phyloP scores from a whole-genome alignment of 2,113 vertebrate species.

The Python bivittatus region DNA sequence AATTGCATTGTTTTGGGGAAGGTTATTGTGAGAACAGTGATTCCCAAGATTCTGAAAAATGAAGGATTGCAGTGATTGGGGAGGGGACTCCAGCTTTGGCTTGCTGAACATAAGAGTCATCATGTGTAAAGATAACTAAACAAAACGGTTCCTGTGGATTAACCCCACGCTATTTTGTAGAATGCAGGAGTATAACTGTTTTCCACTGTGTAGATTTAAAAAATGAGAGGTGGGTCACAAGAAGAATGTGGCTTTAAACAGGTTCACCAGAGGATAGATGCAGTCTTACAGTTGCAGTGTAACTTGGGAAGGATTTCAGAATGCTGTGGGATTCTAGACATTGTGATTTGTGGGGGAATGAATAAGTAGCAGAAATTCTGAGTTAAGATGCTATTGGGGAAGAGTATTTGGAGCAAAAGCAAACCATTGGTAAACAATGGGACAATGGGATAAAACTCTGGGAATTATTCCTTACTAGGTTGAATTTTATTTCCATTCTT shows the following conservation, averaged over 20 bases:
- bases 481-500: slow-evolving; percentile 20
- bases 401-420: not conserved
- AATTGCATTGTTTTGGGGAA: not conserved
- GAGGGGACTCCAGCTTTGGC: not conserved
- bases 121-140: not conserved
- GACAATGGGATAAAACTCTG: not conserved
- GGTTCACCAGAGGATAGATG: not conserved
- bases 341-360: not conserved
- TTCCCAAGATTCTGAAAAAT: not conserved
- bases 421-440: not conserved
- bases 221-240: not conserved
- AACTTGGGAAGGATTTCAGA: not conserved
- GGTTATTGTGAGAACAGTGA: not conserved
- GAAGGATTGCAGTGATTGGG: not conserved
- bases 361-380: not conserved
- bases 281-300: not conserved
- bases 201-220: not conserved
- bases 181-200: not conserved
- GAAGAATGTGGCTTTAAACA: not conserved
- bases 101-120: not conserved
- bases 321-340: not conserved
- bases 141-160: not conserved
- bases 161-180: not conserved
- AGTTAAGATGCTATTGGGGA: not conserved
- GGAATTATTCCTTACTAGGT: not conserved